A percentile compares a stretch with the other conserved stretches of the same genome.
phyloP scores from a whole-genome alignment of 2,888 invertebrate genomes.

The Drosophila fungiperda region DNA sequence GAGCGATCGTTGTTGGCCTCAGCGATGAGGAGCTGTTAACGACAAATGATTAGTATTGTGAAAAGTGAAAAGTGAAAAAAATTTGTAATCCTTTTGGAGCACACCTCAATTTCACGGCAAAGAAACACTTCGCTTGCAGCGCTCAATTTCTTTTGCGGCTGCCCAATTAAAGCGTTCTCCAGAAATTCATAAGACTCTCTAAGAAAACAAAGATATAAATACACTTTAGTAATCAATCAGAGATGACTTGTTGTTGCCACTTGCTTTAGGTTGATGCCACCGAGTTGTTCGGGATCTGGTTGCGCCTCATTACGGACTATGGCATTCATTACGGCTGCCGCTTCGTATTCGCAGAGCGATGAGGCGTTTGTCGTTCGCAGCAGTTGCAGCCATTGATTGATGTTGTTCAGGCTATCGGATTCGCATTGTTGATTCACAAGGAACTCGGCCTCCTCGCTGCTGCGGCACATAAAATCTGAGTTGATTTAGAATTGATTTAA shows the following conservation, averaged over 20 bases:
- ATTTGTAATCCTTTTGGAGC: too few relatives aligned
- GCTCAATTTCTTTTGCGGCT: constrained; percentile 75
- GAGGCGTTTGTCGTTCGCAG: constrained; percentile 58
- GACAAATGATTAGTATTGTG: neutral
- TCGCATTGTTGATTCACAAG: constrained; percentile 74
- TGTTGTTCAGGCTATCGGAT: constrained; percentile 72
- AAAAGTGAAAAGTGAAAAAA: neutral
- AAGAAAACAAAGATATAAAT: neutral
- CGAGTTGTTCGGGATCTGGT: constrained; percentile 47
- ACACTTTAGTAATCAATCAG: neutral
- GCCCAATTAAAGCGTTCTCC: constrained; percentile 78
- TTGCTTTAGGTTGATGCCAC: constrained; percentile 55
- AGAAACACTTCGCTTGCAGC: constrained; percentile 70
- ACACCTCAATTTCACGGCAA: constrained; percentile 77
- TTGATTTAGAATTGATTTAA: neutral
- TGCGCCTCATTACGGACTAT: constrained; percentile 70
- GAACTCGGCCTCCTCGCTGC: constrained; percentile 56
- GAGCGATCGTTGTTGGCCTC: constrained; percentile 74
- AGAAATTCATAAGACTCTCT: constrained; percentile 81
- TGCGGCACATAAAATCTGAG: constrained; percentile 68
- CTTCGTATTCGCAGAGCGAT: constrained; percentile 71
- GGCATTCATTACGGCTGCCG: constrained; percentile 72
- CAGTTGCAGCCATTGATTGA: constrained; percentile 76
- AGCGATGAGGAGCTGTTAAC: constrained; percentile 67
- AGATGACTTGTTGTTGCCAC: neutral